These are phyloP conservation scores for Seriola aureovittata DNA, from an alignment of 2,113 vertebrate species.

Conservation along the genomic window DNA sequence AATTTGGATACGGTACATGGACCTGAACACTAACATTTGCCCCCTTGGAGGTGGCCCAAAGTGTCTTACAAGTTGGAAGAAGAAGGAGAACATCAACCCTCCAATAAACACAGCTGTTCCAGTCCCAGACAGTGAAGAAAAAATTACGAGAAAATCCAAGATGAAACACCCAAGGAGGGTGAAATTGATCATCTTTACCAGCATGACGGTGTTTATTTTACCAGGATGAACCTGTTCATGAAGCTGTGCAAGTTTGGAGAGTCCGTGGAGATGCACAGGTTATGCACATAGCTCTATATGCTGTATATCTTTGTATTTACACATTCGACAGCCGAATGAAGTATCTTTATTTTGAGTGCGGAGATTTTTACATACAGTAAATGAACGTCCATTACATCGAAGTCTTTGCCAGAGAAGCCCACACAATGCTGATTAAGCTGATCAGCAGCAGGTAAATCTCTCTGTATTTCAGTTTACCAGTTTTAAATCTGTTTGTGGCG, in stretches of 20 bases:
- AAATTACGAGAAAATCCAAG: neutral
- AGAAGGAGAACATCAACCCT: constrained; percentile 50
- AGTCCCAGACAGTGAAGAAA: neutral
- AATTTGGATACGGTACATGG: constrained; percentile 37
- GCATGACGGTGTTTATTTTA: neutral
- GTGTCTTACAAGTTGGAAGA: constrained; percentile 40
- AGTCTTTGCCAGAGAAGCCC: too few relatives aligned
- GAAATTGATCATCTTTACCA: constrained; percentile 14
- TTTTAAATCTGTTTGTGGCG: too few relatives aligned
- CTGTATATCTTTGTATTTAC: too few relatives aligned
- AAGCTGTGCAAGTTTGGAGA: neutral
- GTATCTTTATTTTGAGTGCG: too few relatives aligned
- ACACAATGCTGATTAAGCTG: too few relatives aligned
- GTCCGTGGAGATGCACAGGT: too few relatives aligned
- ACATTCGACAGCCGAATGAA: too few relatives aligned
- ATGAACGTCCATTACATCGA: too few relatives aligned
- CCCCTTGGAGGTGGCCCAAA: constrained; percentile 47
- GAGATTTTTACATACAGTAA: too few relatives aligned
- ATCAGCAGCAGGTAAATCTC: too few relatives aligned
- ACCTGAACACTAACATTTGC: constrained; percentile 69
- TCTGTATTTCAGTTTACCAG: too few relatives aligned
- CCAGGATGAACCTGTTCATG: neutral
- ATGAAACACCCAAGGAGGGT: neutral
- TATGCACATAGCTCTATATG: too few relatives aligned
- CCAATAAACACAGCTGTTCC: constrained; percentile 45